Evolutionary conservation across 2,113 vertebrate species (phyloP).

Genomic region (Marmota flaviventris): DNA sequence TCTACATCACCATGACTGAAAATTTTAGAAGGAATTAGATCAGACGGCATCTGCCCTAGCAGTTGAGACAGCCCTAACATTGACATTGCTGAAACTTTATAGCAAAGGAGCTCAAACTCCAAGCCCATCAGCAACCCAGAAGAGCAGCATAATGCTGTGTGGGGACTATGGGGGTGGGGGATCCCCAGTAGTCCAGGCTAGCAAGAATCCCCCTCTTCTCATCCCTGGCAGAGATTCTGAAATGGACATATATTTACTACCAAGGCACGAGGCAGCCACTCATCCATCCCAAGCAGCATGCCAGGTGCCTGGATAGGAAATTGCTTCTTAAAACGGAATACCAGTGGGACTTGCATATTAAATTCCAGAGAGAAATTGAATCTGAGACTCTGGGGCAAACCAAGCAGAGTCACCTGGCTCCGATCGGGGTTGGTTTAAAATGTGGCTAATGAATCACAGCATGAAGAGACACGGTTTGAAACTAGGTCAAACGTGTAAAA

Average conservation of each 20-base stretch:
- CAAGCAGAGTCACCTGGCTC: conserved; percentile 69
- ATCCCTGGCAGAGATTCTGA: conserved; percentile 5
- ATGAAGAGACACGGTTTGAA: conserved; percentile 75
- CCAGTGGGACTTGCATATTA: background rate
- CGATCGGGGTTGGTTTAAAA: conserved; percentile 62
- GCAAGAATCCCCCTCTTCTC: conserved; percentile 4
- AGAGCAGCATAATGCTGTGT: background rate
- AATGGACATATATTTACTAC: conserved; percentile 60
- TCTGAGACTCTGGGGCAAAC: conserved; percentile 47
- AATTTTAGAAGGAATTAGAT: background rate
- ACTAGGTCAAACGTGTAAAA: conserved; percentile 85
- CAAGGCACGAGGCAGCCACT: conserved; percentile 53
- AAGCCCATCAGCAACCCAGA: background rate
- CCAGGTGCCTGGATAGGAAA: conserved; percentile 13
- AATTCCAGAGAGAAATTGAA: conserved; percentile 11
- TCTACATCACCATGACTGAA: background rate
- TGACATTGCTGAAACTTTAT: conserved; percentile 52
- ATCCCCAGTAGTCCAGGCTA: background rate
- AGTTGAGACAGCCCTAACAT: background rate
- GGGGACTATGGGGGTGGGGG: background rate
- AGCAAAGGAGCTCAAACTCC: background rate
- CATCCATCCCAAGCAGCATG: conserved; percentile 50
- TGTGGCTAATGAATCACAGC: conserved; percentile 79
- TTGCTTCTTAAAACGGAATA: conserved; percentile 40
- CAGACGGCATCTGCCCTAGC: background rate